A percentile compares a stretch with the other conserved stretches of the same genome.
Evolutionary conservation across 2,797 vertebrate species (phyloP).

Genomic region (Eptatretus atami): DNA sequence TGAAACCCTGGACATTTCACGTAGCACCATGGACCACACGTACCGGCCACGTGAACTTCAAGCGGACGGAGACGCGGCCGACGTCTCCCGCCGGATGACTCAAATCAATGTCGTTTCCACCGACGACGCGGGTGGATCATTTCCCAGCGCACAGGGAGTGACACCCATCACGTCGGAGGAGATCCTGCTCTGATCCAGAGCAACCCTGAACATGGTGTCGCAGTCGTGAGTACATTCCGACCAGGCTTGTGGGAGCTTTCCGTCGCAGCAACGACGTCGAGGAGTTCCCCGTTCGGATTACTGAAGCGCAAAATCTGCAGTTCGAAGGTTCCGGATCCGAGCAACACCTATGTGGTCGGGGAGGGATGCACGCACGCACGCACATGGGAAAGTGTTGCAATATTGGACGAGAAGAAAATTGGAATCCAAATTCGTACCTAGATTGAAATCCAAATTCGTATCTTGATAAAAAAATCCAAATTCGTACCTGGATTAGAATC

Average conservation of each 20-base stretch:
- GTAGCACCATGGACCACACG: neutral
- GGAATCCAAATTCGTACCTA: no score
- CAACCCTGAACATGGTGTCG: neutral
- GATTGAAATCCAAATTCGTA: no score
- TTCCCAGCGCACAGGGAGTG: neutral
- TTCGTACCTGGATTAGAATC: no score
- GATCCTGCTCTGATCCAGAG: neutral
- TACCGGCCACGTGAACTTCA: conserved; percentile 3
- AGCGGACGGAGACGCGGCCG: neutral
- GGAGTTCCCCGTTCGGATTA: neutral
- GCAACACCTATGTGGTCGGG: neutral
- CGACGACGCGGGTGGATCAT: neutral
- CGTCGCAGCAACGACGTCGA: neutral
- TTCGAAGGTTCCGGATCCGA: neutral
- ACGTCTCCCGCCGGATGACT: neutral
- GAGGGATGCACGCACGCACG: no score
- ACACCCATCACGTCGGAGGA: neutral
- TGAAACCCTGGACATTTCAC: neutral
- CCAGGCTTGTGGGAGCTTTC: neutral
- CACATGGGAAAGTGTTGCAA: no score
- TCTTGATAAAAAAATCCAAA: no score
- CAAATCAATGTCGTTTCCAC: neutral
- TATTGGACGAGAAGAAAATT: no score
- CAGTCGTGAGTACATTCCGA: neutral
- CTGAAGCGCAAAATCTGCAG: neutral